A percentile compares a stretch with the other conserved stretches of the same genome.
These are phyloP conservation scores for Incurvaria masculella DNA, from an alignment of 2,888 invertebrate genomes.

Conservation along the genomic window DNA sequence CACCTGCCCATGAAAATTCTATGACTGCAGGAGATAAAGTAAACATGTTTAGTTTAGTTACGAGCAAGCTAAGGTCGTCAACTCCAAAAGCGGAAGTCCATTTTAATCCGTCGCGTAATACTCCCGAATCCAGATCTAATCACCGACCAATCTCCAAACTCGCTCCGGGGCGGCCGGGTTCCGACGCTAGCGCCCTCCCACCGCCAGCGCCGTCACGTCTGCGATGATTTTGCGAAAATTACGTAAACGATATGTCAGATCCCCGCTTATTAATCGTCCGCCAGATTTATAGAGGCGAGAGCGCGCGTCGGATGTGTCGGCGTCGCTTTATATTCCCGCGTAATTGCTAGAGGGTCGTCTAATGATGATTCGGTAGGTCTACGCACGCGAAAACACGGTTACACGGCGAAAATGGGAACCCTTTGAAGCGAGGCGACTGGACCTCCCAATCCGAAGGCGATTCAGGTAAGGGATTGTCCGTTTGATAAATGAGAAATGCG, in stretches of 20 bases:
- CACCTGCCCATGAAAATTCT: too few species aligned
- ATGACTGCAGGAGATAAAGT: too few species aligned
- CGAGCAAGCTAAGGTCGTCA: too few species aligned
- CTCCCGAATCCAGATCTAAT: neutral
- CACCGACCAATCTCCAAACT: neutral
- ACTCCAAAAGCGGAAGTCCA: too few species aligned
- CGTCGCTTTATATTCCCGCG: neutral
- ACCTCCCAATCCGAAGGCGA: too few species aligned
- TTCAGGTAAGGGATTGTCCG: too few species aligned
- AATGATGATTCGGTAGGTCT: neutral
- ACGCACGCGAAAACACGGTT: neutral
- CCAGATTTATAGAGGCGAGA: conserved; percentile 38
- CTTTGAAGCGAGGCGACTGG: neutral
- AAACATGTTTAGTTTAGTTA: too few species aligned
- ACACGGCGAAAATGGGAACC: neutral
- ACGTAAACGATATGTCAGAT: conserved; percentile 48
- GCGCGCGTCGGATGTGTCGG: neutral
- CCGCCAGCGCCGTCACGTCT: neutral
- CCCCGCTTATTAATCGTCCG: conserved; percentile 38
- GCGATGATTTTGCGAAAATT: conserved; percentile 37
- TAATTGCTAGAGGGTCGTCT: neutral
- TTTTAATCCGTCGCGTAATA: conserved; percentile 5
- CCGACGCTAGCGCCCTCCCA: neutral
- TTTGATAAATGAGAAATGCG: too few species aligned
- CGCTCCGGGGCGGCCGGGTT: neutral